phyloP scores from a whole-genome alignment of 2,113 vertebrate species.

The Prionailurus bengalensis region DNA sequence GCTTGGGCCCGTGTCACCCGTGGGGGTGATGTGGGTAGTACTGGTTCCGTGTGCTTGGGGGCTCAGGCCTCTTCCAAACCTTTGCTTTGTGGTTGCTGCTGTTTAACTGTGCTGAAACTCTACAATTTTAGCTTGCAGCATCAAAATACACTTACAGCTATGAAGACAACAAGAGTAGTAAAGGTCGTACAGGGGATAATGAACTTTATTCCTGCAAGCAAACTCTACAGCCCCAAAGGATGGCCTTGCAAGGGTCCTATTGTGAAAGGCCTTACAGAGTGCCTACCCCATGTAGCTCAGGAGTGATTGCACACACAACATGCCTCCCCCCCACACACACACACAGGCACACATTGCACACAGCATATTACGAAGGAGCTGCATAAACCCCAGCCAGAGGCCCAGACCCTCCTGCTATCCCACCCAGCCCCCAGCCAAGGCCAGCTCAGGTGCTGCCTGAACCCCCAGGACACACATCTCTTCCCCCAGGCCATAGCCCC shows the following conservation, averaged over 20 bases:
- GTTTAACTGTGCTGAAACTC: background rate
- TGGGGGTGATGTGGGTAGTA: too few relatives aligned
- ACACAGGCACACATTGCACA: too few relatives aligned
- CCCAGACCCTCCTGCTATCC: background rate
- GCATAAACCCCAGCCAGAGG: background rate
- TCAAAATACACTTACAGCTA: background rate
- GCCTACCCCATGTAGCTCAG: background rate
- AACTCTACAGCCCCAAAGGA: background rate
- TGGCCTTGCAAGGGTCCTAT: background rate
- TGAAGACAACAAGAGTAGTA: background rate
- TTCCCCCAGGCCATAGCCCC: background rate
- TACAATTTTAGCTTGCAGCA: background rate
- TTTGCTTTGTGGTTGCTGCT: background rate
- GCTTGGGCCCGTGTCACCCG: accelerated
- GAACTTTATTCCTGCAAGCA: background rate
- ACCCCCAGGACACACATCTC: background rate
- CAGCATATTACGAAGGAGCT: background rate
- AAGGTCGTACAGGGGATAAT: too few relatives aligned
- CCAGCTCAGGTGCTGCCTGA: background rate
- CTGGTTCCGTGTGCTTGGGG: accelerated
- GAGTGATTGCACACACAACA: background rate
- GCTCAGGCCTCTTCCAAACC: background rate
- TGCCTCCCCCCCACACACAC: accelerated
- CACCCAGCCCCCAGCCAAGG: background rate
- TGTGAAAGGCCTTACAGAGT: background rate